Evolutionary conservation across 2,888 invertebrate genomes (phyloP).

Genomic region (Sussaba pulchella): DNA sequence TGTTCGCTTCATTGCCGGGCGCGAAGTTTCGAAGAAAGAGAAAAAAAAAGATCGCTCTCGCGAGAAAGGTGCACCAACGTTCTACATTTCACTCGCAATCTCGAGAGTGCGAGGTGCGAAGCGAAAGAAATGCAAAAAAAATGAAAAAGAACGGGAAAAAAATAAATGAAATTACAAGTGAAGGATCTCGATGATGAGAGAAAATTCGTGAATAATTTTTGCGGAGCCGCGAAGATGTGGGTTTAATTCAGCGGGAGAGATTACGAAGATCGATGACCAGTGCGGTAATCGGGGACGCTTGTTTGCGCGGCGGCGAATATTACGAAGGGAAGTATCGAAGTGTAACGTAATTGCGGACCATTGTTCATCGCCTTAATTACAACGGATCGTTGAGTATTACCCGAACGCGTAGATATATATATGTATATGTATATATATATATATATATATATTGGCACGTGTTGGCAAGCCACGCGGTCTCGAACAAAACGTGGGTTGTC

Average conservation of each 20-base stretch:
- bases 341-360: constrained; percentile 30
- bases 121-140: neutral
- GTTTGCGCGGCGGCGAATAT: neutral
- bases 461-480: neutral
- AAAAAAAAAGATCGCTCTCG: constrained; percentile 46
- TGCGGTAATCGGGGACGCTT: constrained; percentile 13
- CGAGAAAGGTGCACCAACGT: constrained; percentile 63
- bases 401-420: neutral
- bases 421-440: neutral
- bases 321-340: constrained; percentile 18
- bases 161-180: neutral
- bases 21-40: constrained; percentile 44
- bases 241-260: neutral
- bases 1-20: constrained; percentile 31
- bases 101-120: constrained; percentile 13
- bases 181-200: neutral
- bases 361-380: constrained; percentile 35
- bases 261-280: constrained; percentile 21
- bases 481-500: neutral
- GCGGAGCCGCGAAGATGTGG: too few species aligned
- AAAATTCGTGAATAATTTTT: too few species aligned
- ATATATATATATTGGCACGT: neutral
- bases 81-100: constrained; percentile 62
- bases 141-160: constrained; percentile 1
- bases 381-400: constrained; percentile 19